Evolutionary conservation across 2,797 vertebrate species (phyloP), one percentile per base, ranked within the genome.

Genomic region (Crocidura indochinensis): DNA sequence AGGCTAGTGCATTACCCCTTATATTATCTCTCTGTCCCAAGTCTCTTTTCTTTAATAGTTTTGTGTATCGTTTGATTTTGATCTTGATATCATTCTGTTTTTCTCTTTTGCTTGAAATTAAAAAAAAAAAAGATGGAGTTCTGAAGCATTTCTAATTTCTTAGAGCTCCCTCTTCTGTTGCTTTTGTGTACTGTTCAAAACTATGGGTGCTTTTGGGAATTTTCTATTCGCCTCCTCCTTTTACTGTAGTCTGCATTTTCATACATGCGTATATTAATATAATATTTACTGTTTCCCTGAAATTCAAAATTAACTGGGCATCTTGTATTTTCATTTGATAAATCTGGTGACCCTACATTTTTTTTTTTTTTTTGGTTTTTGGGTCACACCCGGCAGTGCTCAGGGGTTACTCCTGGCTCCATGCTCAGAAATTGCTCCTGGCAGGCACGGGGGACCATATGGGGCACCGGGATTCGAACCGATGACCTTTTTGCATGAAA

Each of bases 121-220:
- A 7, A 56, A 75, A 27, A 17, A 81, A 88, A 91, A 82, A 84
- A 74, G 47, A 27, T 79, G 69, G 65, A 88, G 67, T 62, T 89
- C 29, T 69, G 26, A 64, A 73, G 92, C 78, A 64, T 73, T 82
- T 92, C 87, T 79, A 69, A 94, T 79, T 95, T 93, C 84, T 67
- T 51, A 95, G 96, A 95, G 95, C 91, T 91, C 95, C 95, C 96
- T 95, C 96, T 96, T 81, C 91, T 95, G 95, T 86, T 93, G 91
- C 6, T 77, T 93, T 88, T 67, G n/a, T 80, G 79, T 74, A 94
- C 44, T 84, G 76, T 62, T 79, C 11, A 80, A 56, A 81, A 79
- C 65, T 12, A 38, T 0, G 2, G n/a, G 80, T 74, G 38, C 46
- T 77, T 74, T 84, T 71, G 82, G 84, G 38, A 47, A 69, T 92